Conservation (phyloP, 2,113 vertebrate genomes). For the Phalacrocorax carbo region DNA sequence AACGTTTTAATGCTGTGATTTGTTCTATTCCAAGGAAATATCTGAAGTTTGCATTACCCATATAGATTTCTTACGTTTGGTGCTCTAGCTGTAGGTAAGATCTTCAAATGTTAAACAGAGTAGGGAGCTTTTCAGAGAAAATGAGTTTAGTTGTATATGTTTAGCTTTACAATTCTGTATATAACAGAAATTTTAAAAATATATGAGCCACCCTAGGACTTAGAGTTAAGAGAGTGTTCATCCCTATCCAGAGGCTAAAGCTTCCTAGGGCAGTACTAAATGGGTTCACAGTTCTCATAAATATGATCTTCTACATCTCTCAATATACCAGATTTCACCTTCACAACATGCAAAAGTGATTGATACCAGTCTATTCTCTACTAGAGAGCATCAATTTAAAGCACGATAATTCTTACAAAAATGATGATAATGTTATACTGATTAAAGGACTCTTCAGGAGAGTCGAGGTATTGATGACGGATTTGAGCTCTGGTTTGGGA, state of each 20-base stretch:
- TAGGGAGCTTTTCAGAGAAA: background rate
- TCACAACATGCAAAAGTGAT: background rate
- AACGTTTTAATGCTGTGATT: background rate
- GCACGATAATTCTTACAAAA: background rate
- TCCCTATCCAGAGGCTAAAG: background rate
- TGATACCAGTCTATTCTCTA: background rate
- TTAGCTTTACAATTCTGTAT: background rate
- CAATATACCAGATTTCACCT: background rate
- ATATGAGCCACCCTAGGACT: background rate
- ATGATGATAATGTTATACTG: background rate
- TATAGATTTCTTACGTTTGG: background rate
- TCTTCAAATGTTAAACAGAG: background rate
- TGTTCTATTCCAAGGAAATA: background rate
- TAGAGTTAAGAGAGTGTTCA: background rate
- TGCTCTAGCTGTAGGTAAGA: background rate
- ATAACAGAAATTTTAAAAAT: background rate
- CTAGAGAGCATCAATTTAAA: background rate
- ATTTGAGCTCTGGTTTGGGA: background rate
- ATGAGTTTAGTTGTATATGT: background rate
- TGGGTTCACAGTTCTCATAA: background rate
- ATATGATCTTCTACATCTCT: background rate
- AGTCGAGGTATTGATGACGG: background rate
- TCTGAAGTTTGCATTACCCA: background rate
- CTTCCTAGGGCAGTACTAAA: background rate
- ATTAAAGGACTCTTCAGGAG: background rate